phyloP scores from a whole-genome alignment of 35 echinoderm and acorn worm genomes.

The Heliocidaris erythrogramma region DNA sequence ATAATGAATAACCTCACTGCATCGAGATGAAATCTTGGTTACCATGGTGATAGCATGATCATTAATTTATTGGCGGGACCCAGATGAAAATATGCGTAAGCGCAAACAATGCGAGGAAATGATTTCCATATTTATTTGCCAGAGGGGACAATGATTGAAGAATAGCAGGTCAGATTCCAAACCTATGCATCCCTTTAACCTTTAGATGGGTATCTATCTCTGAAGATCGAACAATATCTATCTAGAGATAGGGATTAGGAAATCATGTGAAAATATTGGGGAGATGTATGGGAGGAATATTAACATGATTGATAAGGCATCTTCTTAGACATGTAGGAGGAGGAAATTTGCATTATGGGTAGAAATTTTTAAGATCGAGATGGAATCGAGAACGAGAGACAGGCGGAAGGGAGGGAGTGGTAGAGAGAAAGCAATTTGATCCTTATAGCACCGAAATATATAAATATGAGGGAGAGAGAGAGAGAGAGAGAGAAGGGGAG shows the following conservation, averaged over 20 bases:
- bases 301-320: no score
- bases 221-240: neutral
- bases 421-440: no score
- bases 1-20: neutral
- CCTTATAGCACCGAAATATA: no score
- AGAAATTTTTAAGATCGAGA: no score
- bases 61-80: conserved; percentile 2
- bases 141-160: neutral
- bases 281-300: neutral
- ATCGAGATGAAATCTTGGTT: conserved; percentile 6
- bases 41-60: conserved; percentile 4
- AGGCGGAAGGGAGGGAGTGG: no score
- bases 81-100: neutral
- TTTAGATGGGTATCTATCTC: neutral
- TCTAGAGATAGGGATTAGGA: neutral
- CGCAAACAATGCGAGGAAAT: neutral
- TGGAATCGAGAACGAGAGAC: no score
- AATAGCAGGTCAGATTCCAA: neutral
- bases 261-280: neutral
- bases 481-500: no score
- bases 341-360: no score
- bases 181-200: neutral
- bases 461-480: no score
- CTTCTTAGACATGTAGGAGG: no score
- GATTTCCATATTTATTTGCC: neutral